These are phyloP conservation scores for Sebastes vulpes DNA, from an alignment of 2,797 vertebrate species.

Conservation along the genomic window DNA sequence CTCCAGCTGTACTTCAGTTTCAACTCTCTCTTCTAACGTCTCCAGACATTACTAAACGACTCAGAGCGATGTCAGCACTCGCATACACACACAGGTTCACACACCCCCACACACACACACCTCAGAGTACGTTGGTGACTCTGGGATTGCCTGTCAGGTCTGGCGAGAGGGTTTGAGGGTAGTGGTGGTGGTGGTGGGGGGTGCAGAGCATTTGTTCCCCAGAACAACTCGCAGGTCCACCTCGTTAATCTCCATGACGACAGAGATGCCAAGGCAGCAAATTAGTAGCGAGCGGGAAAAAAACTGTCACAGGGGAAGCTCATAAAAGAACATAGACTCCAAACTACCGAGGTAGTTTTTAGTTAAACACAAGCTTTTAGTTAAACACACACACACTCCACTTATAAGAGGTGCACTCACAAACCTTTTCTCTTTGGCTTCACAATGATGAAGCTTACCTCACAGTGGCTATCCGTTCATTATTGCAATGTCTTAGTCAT, in stretches of 20 bases:
- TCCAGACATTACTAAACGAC: slow-evolving; percentile 46
- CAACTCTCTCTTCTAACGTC: slow-evolving; percentile 25
- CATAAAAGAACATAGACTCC: slow-evolving; percentile 40
- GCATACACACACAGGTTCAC: not conserved
- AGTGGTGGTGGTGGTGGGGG: not conserved
- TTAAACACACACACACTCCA: not conserved
- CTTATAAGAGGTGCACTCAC: not conserved
- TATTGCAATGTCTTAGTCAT: not conserved
- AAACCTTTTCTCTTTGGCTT: not conserved
- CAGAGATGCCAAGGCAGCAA: slow-evolving; percentile 81
- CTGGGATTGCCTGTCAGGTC: slow-evolving; percentile 65
- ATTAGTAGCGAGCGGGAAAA: slow-evolving; percentile 54
- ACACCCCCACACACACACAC: slow-evolving; percentile 1
- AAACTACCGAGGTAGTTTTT: slow-evolving; percentile 31
- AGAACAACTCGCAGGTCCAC: slow-evolving; percentile 71
- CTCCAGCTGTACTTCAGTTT: slow-evolving; percentile 63
- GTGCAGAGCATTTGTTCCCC: slow-evolving; percentile 55
- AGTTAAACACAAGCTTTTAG: slow-evolving; percentile 12
- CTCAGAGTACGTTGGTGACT: slow-evolving; percentile 40
- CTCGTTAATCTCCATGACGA: slow-evolving; percentile 85
- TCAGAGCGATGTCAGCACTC: slow-evolving; percentile 44
- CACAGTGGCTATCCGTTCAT: not conserved
- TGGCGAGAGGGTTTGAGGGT: slow-evolving; percentile 11
- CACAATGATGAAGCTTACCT: not conserved
- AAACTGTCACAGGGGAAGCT: slow-evolving; percentile 46